Conservation (phyloP, 2,113 vertebrate genomes). For the Monopterus albus region DNA sequence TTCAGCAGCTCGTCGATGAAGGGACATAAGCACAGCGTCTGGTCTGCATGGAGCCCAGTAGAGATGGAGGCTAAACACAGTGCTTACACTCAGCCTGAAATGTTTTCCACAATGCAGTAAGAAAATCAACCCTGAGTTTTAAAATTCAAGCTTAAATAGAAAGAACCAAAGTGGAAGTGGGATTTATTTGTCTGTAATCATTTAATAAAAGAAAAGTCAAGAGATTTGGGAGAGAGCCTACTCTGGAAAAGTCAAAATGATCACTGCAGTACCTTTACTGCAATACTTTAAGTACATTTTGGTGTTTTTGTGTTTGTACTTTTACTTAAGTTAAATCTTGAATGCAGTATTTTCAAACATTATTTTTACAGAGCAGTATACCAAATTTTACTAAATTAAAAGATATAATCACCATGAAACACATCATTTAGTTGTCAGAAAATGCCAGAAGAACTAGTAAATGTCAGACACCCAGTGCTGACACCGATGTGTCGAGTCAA, state of each 20-base stretch:
- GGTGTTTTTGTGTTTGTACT: no score
- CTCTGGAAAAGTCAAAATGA: not conserved
- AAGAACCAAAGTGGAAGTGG: not conserved
- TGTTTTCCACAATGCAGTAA: not conserved
- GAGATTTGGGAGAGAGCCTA: not conserved
- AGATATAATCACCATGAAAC: no score
- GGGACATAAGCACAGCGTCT: constrained; percentile 12
- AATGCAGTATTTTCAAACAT: no score
- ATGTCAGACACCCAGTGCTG: no score
- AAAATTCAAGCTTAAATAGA: not conserved
- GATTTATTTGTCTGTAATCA: not conserved
- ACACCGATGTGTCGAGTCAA: no score
- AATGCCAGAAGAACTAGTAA: no score
- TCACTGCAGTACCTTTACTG: no score
- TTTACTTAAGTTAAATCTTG: no score
- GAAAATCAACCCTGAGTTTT: not conserved
- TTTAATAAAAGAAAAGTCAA: not conserved
- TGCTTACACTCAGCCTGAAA: constrained; percentile 17
- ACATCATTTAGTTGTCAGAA: no score
- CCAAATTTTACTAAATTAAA: no score
- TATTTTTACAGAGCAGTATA: no score
- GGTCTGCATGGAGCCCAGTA: not conserved
- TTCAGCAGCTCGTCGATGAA: not conserved
- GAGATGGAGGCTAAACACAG: constrained; percentile 18
- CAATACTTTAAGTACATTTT: no score